A percentile compares a stretch with the other conserved stretches of the same genome.
phyloP scores from a whole-genome alignment of 2,113 vertebrate genomes.

The Dromiciops gliroides region DNA sequence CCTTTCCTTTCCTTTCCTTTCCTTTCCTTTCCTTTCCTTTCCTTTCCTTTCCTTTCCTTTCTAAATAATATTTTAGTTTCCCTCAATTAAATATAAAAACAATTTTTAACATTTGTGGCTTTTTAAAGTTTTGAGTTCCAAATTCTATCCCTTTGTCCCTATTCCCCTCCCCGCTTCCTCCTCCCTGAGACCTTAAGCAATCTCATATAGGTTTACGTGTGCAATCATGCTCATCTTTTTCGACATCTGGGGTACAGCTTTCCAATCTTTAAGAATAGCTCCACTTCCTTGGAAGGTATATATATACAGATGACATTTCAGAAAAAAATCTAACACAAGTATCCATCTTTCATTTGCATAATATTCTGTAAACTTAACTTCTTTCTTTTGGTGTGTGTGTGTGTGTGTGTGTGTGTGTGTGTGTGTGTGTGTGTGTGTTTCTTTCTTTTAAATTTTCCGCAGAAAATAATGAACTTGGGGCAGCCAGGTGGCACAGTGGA shows the following conservation, averaged over 20 bases:
- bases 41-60: too few relatives aligned
- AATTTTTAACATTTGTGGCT: background rate
- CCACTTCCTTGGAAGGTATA: background rate
- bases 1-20: too few relatives aligned
- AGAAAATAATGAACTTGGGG: background rate
- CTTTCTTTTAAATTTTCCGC: background rate
- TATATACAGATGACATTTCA: background rate
- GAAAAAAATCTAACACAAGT: background rate
- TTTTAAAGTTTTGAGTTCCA: background rate
- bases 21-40: too few relatives aligned
- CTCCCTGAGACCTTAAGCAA: too few relatives aligned
- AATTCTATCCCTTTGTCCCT: too few relatives aligned
- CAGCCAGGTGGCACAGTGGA: too few relatives aligned
- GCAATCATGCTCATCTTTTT: too few relatives aligned
- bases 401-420: too few relatives aligned
- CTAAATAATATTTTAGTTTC: background rate
- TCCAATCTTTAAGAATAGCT: background rate
- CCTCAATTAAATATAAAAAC: background rate
- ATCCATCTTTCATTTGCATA: background rate
- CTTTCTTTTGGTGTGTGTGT: slow-evolving; percentile 13
- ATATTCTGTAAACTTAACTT: background rate
- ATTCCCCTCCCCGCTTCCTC: too few relatives aligned
- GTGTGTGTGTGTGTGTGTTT: too few relatives aligned
- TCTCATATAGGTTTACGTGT: too few relatives aligned
- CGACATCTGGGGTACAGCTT: background rate